phyloP scores from a whole-genome alignment of 2,797 vertebrate genomes.

The Bucorvus abyssinicus region DNA sequence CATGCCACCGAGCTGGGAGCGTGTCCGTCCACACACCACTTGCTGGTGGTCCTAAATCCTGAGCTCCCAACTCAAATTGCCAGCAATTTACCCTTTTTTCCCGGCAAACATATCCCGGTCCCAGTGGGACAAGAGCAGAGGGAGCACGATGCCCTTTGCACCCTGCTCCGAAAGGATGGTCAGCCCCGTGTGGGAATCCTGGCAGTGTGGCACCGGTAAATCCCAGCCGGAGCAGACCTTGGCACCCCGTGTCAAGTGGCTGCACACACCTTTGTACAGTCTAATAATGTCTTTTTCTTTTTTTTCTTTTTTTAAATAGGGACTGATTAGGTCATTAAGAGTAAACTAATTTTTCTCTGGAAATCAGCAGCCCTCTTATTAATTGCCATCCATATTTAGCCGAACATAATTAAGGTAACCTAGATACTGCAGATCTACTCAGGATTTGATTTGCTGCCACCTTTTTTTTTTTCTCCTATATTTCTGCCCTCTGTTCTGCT shows the following conservation, averaged over 20 bases:
- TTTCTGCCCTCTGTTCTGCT: background rate
- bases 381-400: slow-evolving; percentile 49
- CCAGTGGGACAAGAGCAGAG: background rate
- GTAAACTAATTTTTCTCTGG: slow-evolving; percentile 34
- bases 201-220: background rate
- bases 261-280: background rate
- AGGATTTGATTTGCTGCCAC: background rate
- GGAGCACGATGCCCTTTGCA: background rate
- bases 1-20: background rate
- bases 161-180: background rate
- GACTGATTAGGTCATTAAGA: slow-evolving; percentile 49
- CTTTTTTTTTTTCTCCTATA: background rate
- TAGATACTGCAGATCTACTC: slow-evolving; percentile 6
- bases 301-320: background rate
- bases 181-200: accelerated
- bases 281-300: background rate
- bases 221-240: background rate
- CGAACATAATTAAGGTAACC: slow-evolving; percentile 39
- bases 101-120: accelerated
- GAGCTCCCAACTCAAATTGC: accelerated
- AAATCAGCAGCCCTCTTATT: slow-evolving; percentile 39
- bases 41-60: background rate
- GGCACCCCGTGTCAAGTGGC: background rate
- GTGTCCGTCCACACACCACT: background rate
- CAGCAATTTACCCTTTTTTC: background rate